Base-by-base conservation (phyloP, 2,888 invertebrate genomes). In the Chaetoderma sp. region DNA sequence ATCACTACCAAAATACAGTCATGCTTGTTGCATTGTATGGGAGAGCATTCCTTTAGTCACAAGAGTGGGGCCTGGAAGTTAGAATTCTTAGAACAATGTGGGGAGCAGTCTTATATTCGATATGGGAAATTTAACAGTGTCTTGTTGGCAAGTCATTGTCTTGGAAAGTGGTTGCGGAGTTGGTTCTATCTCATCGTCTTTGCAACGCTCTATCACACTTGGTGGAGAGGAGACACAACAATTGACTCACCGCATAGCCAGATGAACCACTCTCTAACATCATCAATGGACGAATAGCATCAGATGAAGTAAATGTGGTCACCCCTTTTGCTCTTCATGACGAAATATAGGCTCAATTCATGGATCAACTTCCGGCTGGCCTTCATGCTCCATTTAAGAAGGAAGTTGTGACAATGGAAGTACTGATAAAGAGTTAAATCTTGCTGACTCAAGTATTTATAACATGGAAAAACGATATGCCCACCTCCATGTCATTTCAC, bases 1-100 rank as follows among this genome's bases (percentile, higher is more conserved):
- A 10, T n/a, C 13, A 4, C 25, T 50, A 13, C 50, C 18, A 13
- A 13, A 21, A 18, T 25, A 58, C 18, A 42, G 27, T 13, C 32
- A 45, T 33, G 59, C 3, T n/a, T n/a, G n/a, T n/a, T n/a, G n/a
- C n/a, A n/a, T n/a, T n/a, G n/a, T n/a, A n/a, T n/a, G n/a, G n/a
- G n/a, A n/a, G n/a, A n/a, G n/a, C n/a, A n/a, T n/a, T n/a, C n/a
- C n/a, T 25, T 44, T 52, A 36, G 44, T 16, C 64, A 64, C 42
- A 36, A 42, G 18, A 36, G 45, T 13, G 64, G 64, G 18, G 30
- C n/a, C 18, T 64, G 59, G 59, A 62, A 62, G 28, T 10, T 56
- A 16, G 44, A 59, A 16, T 64, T 10, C 25, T 16, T 23, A n/a
- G 60, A 60, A 27, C 50, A 60, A 28, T 60, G 50, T 52, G 60